A percentile compares a stretch with the other conserved stretches of the same genome.
phyloP scores from a whole-genome alignment of 2,797 vertebrate species.

The Heliangelus exortis region DNA sequence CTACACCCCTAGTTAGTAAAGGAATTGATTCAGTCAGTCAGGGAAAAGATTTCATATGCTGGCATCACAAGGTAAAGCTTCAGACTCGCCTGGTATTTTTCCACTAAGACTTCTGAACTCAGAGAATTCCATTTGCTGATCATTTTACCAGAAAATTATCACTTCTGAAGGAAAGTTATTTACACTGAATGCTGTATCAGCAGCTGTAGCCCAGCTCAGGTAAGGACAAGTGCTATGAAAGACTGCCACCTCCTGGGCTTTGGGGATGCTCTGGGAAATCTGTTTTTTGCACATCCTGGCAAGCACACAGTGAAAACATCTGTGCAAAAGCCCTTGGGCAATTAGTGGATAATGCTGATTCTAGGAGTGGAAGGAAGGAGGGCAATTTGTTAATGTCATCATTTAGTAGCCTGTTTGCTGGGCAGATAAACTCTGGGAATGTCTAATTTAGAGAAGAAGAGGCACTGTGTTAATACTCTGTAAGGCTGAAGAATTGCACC shows the following conservation, averaged over 20 bases:
- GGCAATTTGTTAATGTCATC: not conserved
- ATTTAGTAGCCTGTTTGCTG: not conserved
- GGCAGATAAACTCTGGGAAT: not conserved
- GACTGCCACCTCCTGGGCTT: slow-evolving; percentile 63
- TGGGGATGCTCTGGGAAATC: not conserved
- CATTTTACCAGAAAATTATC: slow-evolving; percentile 69
- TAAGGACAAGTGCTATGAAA: slow-evolving; percentile 19
- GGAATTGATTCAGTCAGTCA: not conserved
- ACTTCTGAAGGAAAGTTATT: slow-evolving; percentile 64
- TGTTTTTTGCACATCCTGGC: not conserved
- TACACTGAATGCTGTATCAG: slow-evolving; percentile 31
- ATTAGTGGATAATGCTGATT: slow-evolving; percentile 1
- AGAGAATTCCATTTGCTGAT: slow-evolving; percentile 56
- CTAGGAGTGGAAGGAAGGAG: not conserved
- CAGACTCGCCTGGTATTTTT: slow-evolving; percentile 63
- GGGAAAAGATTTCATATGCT: not conserved
- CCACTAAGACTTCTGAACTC: slow-evolving; percentile 57
- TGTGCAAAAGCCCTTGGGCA: not conserved
- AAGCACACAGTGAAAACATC: fast-evolving
- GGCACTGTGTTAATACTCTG: slow-evolving; percentile 10
- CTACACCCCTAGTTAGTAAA: slow-evolving; percentile 39
- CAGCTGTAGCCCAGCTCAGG: not conserved
- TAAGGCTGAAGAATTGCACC: not conserved
- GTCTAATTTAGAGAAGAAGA: not conserved
- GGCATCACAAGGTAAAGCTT: slow-evolving; percentile 16